Conservation (phyloP, 2,888 invertebrate genomes). For the Caenorhabditis virilis region DNA sequence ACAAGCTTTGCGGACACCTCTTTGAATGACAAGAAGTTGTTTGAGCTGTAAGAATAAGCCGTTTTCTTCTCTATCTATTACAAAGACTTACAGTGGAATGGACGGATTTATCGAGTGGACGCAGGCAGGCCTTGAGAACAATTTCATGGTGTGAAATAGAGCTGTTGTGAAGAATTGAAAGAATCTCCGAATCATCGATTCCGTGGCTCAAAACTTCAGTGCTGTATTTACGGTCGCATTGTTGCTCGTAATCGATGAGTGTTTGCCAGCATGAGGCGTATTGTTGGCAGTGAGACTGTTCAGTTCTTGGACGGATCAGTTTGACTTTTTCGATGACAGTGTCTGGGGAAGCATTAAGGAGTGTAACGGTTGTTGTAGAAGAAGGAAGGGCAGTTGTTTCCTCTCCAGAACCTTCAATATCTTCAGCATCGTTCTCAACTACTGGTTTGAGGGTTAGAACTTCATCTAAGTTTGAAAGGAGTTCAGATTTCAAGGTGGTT, state of each 20-base stretch:
- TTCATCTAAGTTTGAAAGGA: conserved; percentile 28
- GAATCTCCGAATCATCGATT: conserved; percentile 48
- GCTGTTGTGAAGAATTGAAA: conserved; percentile 40
- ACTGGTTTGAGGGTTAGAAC: conserved; percentile 8
- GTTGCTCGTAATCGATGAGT: conserved; percentile 42
- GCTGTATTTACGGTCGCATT: conserved; percentile 44
- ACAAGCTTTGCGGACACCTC: conserved; percentile 48
- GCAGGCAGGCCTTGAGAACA: conserved; percentile 45
- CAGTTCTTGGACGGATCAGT: no score
- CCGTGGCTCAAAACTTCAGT: conserved; percentile 45
- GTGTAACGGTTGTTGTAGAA: conserved; percentile 2
- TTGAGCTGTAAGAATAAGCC: conserved; percentile 32
- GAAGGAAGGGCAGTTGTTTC: conserved; percentile 2
- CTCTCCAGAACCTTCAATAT: conserved; percentile 32
- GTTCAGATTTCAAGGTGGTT: conserved; percentile 14
- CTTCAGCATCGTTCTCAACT: conserved; percentile 16
- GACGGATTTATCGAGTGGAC: conserved; percentile 42
- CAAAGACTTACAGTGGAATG: conserved; percentile 35
- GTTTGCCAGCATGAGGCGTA: conserved; percentile 45
- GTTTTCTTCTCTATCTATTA: no score
- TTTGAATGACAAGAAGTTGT: conserved; percentile 46
- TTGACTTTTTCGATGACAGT: no score
- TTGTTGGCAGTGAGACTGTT: conserved; percentile 36
- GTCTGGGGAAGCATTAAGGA: conserved; percentile 1
- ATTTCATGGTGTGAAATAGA: conserved; percentile 46